Evolutionary conservation across 2,113 vertebrate species (phyloP), one percentile per base, ranked within the genome.

Genomic region (Terrapene triunguis): DNA sequence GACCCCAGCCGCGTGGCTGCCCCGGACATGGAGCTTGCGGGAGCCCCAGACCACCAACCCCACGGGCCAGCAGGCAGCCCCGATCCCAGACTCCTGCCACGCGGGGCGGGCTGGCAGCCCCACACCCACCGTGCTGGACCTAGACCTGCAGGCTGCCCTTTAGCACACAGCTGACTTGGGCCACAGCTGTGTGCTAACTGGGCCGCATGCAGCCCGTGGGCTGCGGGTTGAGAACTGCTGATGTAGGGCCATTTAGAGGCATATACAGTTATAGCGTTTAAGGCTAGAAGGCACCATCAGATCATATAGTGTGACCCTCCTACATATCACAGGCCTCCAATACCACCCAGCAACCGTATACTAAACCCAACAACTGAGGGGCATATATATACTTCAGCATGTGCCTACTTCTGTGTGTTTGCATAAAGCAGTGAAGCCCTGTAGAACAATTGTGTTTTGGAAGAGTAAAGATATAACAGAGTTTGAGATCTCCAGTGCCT

Each of bases 401-500:
- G 0, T 81, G 25, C 59, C 10, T 80, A 24, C n/a, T 85, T 85
- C n/a, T 89, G 32, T 35, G 8, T 53, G 53, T 92, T 87, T 89
- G 14, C 51, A 42, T 85, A 76, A 89, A 93, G 62, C 10, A 80
- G 76, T 8, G 11, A 74, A 65, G 19, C 21, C 87, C 89, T 80
- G 81, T 35, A 53, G 84, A 54, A 78, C 91, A 44, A 38, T 79
- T 88, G 29, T 22, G 35, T 87, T 17, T 38, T 72, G 65, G 65
- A 72, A 72, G 65, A 38, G 35, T 72, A 2, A 76, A 92, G 79
- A 11, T 88, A 72, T 29, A 76, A 84, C 85, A 38, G 51, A 38
- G n/a, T 82, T 53, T 38, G 54, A 86, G 93, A 51, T 95, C 94
- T 93, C 29, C 21, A 82, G 44, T 47, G 89, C 38, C 62, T 83